Percentiles rank a stretch among this genome's conserved stretches.
These are phyloP conservation scores for Lepisosteus oculatus DNA, from an alignment of 2,113 vertebrate species.

Conservation along the genomic window DNA sequence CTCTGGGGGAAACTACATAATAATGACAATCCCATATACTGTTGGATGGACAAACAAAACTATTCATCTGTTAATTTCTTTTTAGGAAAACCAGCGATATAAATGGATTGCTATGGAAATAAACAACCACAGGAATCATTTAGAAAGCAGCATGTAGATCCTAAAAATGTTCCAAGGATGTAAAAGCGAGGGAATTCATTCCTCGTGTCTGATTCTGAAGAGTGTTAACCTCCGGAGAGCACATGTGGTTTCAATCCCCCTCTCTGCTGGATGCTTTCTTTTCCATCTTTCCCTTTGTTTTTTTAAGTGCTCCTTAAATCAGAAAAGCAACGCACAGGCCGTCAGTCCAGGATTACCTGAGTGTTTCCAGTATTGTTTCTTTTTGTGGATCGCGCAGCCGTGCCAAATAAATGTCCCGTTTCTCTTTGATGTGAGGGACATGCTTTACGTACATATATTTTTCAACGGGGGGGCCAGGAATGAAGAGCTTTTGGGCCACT, in stretches of 20 bases:
- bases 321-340: constrained; percentile 6
- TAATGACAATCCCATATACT: too few relatives aligned
- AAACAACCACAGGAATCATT: too few relatives aligned
- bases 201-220: constrained; percentile 37
- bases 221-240: constrained; percentile 55
- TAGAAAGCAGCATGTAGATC: too few relatives aligned
- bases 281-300: constrained; percentile 28
- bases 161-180: constrained; percentile 33
- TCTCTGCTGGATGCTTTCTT: constrained; percentile 28
- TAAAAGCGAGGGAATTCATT: constrained; percentile 51
- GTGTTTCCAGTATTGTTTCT: constrained; percentile 15
- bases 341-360: constrained; percentile 9
- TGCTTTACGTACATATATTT: neutral
- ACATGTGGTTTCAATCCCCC: constrained; percentile 61
- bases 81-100: too few relatives aligned
- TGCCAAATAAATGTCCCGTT: constrained; percentile 36
- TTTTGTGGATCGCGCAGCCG: constrained; percentile 21
- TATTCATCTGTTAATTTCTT: too few relatives aligned
- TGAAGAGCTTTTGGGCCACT: constrained; percentile 24
- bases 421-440: constrained; percentile 8
- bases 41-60: too few relatives aligned
- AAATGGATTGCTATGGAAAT: too few relatives aligned
- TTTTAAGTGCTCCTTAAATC: constrained; percentile 15
- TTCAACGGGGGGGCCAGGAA: neutral
- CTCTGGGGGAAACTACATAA: too few relatives aligned